Base-by-base conservation (phyloP, 2,888 invertebrate genomes). In the Podabrus alpinus region DNA sequence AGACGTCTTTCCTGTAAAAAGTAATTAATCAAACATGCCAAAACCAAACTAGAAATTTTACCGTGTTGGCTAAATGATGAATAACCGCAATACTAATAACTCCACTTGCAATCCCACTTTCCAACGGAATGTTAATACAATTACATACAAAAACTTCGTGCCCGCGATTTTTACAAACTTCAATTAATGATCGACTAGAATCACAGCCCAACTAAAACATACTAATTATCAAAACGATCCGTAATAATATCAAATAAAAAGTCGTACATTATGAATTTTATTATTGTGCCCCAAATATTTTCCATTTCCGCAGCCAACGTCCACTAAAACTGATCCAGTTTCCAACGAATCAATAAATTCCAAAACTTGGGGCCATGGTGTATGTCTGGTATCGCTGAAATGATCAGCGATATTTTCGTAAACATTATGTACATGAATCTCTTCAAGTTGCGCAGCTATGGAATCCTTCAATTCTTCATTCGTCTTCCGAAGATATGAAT, bases 261-360 rank as follows among this genome's bases (percentile, higher is more conserved):
- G n/a, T 68, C 83, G 83, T 85, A 94, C 94, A 88, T 93, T 91
- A 80, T 90, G 87, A 69, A 92, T 88, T 78, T 90, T 88, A 45
- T 85, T 83, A 78, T 92, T 91, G 2, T 88, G 84, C 69, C 92
- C 90, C 72, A 99, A 90, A 87, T 99, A 99, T 90, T 99, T 99
- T 60, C 99, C 99, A 89, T 99, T 99, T 10, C 99, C 99, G 87
- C 98, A 98, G 7, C 99, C 99, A 59, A 98, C 92, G 87, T 99
- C 99, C 4, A 97, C 85, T 13, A 99, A 85, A 10, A 97, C 85
- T 1, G 94, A 91, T 0, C 94, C 95, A 0, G 86, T 74, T 0
- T 91, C 86, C 78, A 96, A 91, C 5, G 88, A 88, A 15, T 90
- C 86, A 24, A 97, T 88, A 88, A 99, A 99, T 79, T 93, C 89